Evolutionary conservation across 2,113 vertebrate genomes (phyloP).

Genomic region (Mesocricetus auratus): DNA sequence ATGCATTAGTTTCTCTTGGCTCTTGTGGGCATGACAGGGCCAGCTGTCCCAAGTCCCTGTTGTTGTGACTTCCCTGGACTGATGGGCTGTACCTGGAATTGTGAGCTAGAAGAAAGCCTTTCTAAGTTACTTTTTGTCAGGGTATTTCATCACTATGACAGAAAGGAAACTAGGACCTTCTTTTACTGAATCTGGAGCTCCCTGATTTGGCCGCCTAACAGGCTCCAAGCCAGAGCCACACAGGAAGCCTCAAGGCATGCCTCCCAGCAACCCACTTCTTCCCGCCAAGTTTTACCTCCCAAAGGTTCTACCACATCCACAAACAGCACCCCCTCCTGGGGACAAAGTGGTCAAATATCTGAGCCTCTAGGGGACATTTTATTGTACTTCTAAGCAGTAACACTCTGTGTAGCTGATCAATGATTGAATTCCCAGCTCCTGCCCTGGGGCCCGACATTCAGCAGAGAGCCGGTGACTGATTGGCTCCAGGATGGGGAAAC

Average conservation of each 20-base stretch:
- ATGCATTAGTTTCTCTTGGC: neutral
- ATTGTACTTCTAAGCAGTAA: neutral
- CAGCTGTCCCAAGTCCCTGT: neutral
- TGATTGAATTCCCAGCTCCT: neutral
- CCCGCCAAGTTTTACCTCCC: neutral
- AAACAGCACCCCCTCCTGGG: neutral
- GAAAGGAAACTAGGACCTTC: neutral
- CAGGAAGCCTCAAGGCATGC: neutral
- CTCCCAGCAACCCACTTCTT: neutral
- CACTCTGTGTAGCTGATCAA: neutral
- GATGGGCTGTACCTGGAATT: neutral
- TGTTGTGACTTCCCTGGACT: neutral
- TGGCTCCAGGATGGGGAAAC: neutral
- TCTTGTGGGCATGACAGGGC: neutral
- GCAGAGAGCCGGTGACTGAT: neutral
- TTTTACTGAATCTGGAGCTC: neutral
- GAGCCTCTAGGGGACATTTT: neutral
- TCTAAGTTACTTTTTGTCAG: neutral
- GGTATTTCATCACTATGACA: neutral
- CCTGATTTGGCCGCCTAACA: neutral
- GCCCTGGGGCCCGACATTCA: neutral
- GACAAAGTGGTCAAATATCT: neutral
- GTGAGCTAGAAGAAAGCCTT: neutral
- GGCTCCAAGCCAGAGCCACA: neutral
- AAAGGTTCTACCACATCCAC: neutral